These are phyloP conservation scores for Netelia melanura DNA, from an alignment of 2,888 invertebrate species.

Conservation along the genomic window DNA sequence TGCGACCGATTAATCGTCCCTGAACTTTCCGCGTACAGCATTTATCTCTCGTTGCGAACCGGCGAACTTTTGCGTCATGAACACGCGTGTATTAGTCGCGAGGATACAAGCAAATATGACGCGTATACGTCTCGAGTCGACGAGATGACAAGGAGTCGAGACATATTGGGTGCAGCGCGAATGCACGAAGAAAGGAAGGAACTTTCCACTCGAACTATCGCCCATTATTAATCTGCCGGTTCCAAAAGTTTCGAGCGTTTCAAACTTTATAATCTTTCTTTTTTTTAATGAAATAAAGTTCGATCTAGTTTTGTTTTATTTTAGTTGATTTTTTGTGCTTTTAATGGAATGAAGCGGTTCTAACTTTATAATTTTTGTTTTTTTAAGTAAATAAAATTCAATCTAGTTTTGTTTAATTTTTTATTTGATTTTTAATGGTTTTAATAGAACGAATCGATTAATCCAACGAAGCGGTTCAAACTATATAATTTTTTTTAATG, in stretches of 20 bases:
- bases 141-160: conserved; percentile 57
- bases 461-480: too few relatives aligned
- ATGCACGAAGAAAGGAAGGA: conserved; percentile 40
- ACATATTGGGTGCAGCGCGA: conserved; percentile 37
- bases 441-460: too few relatives aligned
- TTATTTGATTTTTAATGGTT: not conserved
- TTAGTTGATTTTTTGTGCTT: too few relatives aligned
- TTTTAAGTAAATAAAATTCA: too few relatives aligned
- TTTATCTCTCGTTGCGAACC: conserved; percentile 59
- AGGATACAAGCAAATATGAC: not conserved
- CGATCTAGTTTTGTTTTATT: too few relatives aligned
- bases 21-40: conserved; percentile 67
- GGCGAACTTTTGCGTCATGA: conserved; percentile 22
- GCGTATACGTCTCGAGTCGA: conserved; percentile 18
- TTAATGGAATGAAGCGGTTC: too few relatives aligned
- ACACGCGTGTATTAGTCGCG: not conserved
- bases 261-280: not conserved
- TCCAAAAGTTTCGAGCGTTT: not conserved
- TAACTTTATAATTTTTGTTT: too few relatives aligned
- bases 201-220: conserved; percentile 50
- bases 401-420: not conserved
- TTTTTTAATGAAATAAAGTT: too few relatives aligned
- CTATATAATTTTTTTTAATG: too few relatives aligned
- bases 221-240: not conserved
- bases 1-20: conserved; percentile 69